Conservation (phyloP, 2,113 vertebrate species). For the Rhea americana region DNA sequence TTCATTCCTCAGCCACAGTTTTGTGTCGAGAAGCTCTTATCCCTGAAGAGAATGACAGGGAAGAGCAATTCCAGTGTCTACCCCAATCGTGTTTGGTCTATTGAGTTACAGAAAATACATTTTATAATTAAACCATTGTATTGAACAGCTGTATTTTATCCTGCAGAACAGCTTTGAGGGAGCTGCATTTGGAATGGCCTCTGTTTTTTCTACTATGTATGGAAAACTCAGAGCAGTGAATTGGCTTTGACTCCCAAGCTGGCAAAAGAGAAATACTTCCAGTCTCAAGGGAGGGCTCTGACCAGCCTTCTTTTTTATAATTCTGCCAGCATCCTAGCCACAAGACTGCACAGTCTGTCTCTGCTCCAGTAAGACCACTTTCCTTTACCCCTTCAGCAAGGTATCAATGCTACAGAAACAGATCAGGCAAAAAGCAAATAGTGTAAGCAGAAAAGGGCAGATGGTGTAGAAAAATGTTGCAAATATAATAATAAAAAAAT, state of each 20-base stretch:
- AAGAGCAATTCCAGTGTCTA: background rate
- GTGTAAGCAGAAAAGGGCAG: background rate
- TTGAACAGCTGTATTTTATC: background rate
- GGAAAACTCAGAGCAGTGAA: background rate
- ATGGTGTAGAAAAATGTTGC: background rate
- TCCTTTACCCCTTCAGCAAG: background rate
- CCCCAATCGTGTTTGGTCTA: background rate
- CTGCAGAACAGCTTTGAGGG: background rate
- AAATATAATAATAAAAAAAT: background rate
- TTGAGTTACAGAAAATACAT: background rate
- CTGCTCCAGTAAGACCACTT: background rate
- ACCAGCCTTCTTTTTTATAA: background rate
- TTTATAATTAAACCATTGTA: background rate
- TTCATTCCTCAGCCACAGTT: background rate
- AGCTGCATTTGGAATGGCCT: background rate
- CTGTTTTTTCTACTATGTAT: background rate
- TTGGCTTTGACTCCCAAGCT: background rate
- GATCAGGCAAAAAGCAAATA: background rate
- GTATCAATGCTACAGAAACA: background rate
- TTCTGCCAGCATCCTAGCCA: background rate
- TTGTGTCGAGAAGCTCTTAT: background rate
- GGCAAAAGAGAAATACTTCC: background rate
- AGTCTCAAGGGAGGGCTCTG: background rate
- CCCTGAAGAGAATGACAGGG: background rate
- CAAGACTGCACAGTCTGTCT: fast-evolving